Conservation (phyloP, 1,140 invertebrate genomes). For the Parasteatoda tepidariorum region DNA sequence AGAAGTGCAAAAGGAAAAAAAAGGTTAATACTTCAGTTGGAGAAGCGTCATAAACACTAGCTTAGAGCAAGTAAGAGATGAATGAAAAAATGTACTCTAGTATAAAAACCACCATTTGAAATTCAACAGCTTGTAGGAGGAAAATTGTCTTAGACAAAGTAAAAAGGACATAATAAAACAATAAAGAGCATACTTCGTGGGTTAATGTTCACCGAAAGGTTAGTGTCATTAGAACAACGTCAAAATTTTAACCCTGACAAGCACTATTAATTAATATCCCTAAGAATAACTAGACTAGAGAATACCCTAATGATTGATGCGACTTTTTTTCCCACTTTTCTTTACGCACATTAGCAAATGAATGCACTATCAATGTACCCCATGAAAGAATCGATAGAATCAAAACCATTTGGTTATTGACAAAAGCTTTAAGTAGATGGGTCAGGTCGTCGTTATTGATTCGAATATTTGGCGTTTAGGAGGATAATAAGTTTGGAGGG, state of each 20-base stretch:
- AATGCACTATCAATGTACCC: conserved; percentile 25
- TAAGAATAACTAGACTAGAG: conserved; percentile 23
- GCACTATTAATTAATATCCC: conserved; percentile 46
- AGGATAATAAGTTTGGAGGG: not conserved
- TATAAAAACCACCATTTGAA: not conserved
- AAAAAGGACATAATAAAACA: not conserved
- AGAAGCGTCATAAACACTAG: too few relatives aligned
- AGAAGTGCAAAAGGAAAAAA: too few relatives aligned
- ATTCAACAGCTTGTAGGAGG: not conserved
- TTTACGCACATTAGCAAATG: conserved; percentile 39
- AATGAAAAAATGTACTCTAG: too few relatives aligned
- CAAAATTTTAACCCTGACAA: conserved; percentile 25
- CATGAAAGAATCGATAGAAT: conserved; percentile 43
- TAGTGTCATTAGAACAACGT: conserved; percentile 38
- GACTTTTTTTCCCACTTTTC: conserved; percentile 46
- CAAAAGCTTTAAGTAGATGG: conserved; percentile 35
- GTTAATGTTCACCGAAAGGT: conserved; percentile 34
- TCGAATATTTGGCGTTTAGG: not conserved
- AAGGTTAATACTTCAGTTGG: too few relatives aligned
- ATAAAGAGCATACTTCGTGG: not conserved
- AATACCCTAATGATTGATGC: conserved; percentile 46
- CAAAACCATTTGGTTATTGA: conserved; percentile 53
- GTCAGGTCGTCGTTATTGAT: conserved; percentile 50
- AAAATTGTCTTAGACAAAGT: not conserved
- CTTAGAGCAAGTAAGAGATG: too few relatives aligned